Evolutionary conservation across 2,888 invertebrate genomes (phyloP), one percentile per base, ranked within the genome.

Genomic region (Acleris laterana): DNA sequence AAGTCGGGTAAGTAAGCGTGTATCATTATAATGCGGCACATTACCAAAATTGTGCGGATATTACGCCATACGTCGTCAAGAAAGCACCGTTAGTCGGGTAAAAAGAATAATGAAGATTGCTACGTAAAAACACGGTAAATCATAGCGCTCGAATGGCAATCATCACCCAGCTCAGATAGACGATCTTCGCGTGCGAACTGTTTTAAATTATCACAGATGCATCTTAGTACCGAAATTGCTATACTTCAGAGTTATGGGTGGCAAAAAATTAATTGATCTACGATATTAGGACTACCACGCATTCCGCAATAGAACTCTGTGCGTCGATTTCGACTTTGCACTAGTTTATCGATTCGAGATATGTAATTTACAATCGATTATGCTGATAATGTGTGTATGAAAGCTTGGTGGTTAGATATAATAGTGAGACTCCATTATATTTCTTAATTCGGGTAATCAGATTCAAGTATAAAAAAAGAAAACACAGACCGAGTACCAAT

Each of bases 41-140:
- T 86, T 83, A 84, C 78, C 74, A 73, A 83, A 86, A 84, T 81
- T 80, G 78, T 76, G 77, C 71, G 71, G 72, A 73, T 76, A 73
- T 81, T 77, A 76, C 71, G 73, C 72, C 73, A 77, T 70, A 64
- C 66, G 51, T 66, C 74, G 70, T 72, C 71, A 70, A 63, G 67
- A 69, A 57, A 55, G 65, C 71, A 73, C 74, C 69, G 74, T 72
- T 74, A 70, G 59, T 61, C 55, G 62, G 62, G 64, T 70, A 58
- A 68, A 70, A 71, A 69, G 25, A 68, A 61, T 72, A 69, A 76
- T 72, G 71, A 73, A 74, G 71, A 78, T 76, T 72, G 72, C 69
- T 63, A 58, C 28, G 20, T 58, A 63, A 59, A 55, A 60, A 53
- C 59, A 42, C 25, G 19, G 48, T 20, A 59, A 59, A 55, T 53